Percentiles rank a stretch among this genome's conserved stretches.
These are phyloP conservation scores for Girardinichthys multiradiatus DNA, from an alignment of 2,113 vertebrate genomes.

Conservation along the genomic window DNA sequence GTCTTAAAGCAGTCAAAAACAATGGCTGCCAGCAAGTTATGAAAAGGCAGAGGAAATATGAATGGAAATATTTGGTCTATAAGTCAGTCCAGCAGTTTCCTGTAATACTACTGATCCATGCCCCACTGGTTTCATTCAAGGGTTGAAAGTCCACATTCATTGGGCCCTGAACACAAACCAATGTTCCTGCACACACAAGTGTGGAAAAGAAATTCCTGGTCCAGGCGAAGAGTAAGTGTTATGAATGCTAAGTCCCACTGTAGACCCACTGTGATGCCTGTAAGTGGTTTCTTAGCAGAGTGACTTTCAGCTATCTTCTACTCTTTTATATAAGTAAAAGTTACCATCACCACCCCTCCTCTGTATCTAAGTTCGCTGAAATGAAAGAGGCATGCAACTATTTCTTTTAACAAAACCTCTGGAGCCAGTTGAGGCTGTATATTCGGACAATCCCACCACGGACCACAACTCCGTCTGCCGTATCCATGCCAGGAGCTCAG, in stretches of 20 bases:
- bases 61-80: not conserved
- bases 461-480: constrained; percentile 17
- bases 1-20: not conserved
- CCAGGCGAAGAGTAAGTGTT: not conserved
- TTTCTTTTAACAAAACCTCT: constrained; percentile 14
- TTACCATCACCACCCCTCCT: constrained; percentile 19
- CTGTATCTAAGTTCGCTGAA: constrained; percentile 50
- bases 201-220: constrained; percentile 16
- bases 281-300: not conserved
- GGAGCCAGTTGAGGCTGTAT: constrained; percentile 30
- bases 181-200: not conserved
- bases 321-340: constrained; percentile 34
- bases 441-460: constrained; percentile 32
- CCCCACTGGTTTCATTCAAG: too few relatives aligned
- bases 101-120: not conserved
- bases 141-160: not conserved
- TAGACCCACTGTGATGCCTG: not conserved
- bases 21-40: not conserved
- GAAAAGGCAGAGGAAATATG: not conserved
- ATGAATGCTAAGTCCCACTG: constrained; percentile 9
- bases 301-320: constrained; percentile 10
- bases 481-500: constrained; percentile 46
- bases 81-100: not conserved
- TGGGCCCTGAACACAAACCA: not conserved
- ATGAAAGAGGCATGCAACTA: constrained; percentile 13